Base-by-base conservation (phyloP, 2,797 vertebrate genomes). In the Sebastes steindachneri region DNA sequence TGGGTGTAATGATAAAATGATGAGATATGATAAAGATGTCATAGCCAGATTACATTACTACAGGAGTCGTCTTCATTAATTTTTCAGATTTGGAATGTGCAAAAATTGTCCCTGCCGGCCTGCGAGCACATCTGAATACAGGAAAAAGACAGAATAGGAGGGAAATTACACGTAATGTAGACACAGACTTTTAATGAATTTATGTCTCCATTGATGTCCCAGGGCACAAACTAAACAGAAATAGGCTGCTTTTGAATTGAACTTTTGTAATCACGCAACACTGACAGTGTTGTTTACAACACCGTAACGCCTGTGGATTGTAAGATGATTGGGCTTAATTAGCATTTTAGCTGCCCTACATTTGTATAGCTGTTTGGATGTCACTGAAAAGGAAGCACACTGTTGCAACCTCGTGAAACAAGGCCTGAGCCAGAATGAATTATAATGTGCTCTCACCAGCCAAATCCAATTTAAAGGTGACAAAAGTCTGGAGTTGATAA, bases 401-500 rank as follows among this genome's bases (percentile, higher is more conserved):
- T 91, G 91, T 87, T 90, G 92, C 90, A 93, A 89, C 86, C 85
- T 85, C 25, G 60, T 93, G 89, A 93, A 93, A 92, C 89, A 92
- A 73, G 79, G 64, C 66, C 59, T 10, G 25, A 33, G 81, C 86
- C 78, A 65, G 79, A 77, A 85, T 87, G 80, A 91, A 90, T 91
- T 86, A 90, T 82, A 84, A 88, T 82, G 84, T 85, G 82, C 84
- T 88, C 85, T 87, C 88, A 80, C 68, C 75, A 82, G 86, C 86
- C 83, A 90, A 92, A 93, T 90, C 88, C 88, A 93, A 93, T 92
- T 92, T 92, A 89, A 92, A 90, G 87, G 89, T 92, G 90, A 86
- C 90, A 90, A 89, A 90, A 88, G 90, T 93, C 83, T 86, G 59
- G 68, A 82, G 86, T 85, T 91, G 91, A 94, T 92, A 82, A 91